Conservation (phyloP, 2,797 vertebrate species). For the Saxicola maurus region DNA sequence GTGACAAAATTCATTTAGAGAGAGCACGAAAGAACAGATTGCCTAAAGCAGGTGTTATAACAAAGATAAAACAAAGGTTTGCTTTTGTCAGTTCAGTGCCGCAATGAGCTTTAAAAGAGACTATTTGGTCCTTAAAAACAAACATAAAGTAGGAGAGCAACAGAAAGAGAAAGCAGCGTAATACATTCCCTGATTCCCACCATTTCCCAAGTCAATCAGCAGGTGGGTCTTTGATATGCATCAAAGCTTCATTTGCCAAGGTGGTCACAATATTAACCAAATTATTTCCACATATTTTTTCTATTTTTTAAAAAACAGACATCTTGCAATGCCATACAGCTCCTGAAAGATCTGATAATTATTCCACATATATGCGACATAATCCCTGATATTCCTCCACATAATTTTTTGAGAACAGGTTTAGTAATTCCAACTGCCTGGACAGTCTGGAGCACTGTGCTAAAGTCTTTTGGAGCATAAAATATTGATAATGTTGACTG, state of each 20-base stretch:
- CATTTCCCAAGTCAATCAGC: neutral
- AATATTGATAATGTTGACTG: neutral
- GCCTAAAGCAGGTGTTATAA: slow-evolving; percentile 93
- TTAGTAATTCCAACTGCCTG: neutral
- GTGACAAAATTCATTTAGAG: slow-evolving; percentile 98
- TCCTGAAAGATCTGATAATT: neutral
- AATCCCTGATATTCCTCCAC: neutral
- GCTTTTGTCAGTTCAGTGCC: slow-evolving; percentile 49
- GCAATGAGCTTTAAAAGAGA: slow-evolving; percentile 42
- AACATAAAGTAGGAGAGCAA: slow-evolving; percentile 4
- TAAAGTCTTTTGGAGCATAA: neutral
- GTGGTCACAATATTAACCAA: neutral
- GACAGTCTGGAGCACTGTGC: neutral
- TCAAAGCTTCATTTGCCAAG: slow-evolving; percentile 4
- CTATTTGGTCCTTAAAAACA: slow-evolving; percentile 55
- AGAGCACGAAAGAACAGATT: slow-evolving; percentile 83
- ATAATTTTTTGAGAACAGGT: neutral
- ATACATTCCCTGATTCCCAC: neutral
- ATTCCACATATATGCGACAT: neutral
- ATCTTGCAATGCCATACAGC: neutral
- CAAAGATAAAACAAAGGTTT: slow-evolving; percentile 87
- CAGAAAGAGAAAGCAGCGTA: slow-evolving; percentile 2
- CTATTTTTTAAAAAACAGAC: neutral
- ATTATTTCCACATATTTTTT: neutral
- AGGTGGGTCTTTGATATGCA: neutral